phyloP scores from a whole-genome alignment of 2,113 vertebrate species.

The Danionella cerebrum region DNA sequence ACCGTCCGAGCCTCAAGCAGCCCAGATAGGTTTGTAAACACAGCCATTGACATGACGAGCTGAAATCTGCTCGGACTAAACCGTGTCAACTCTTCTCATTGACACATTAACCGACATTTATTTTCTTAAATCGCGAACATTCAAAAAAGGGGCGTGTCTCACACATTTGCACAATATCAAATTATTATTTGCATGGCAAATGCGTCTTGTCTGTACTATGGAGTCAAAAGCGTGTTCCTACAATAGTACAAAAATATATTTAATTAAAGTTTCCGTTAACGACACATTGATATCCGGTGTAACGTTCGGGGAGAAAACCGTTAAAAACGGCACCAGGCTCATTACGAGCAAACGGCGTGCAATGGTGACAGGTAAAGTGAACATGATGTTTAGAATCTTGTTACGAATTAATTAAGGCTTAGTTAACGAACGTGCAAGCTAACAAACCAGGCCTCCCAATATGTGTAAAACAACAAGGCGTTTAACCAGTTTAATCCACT shows the following conservation, averaged over 20 bases:
- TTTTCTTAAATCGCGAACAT: neutral
- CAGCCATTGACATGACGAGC: neutral
- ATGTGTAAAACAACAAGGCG: neutral
- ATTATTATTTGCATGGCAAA: constrained; percentile 11
- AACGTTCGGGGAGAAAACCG: neutral
- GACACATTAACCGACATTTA: neutral
- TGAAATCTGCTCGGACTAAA: constrained; percentile 1
- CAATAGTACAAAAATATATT: too few species aligned
- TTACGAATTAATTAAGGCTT: too few species aligned
- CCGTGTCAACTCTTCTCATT: neutral
- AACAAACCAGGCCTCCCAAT: neutral
- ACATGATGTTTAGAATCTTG: too few species aligned
- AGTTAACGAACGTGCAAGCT: neutral
- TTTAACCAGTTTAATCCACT: neutral
- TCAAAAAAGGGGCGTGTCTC: neutral
- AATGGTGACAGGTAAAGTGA: neutral
- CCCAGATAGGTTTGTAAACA: neutral
- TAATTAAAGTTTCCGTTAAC: too few species aligned
- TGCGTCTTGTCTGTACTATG: neutral
- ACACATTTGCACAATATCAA: neutral
- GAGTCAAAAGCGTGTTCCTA: neutral
- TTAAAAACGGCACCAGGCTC: neutral
- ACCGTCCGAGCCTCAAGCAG: neutral
- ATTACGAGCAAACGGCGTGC: neutral
- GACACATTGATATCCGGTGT: too few species aligned